A percentile compares a stretch with the other conserved stretches of the same genome.
Conservation (phyloP, 1,140 invertebrate species). For the Drosophila triauraria region DNA sequence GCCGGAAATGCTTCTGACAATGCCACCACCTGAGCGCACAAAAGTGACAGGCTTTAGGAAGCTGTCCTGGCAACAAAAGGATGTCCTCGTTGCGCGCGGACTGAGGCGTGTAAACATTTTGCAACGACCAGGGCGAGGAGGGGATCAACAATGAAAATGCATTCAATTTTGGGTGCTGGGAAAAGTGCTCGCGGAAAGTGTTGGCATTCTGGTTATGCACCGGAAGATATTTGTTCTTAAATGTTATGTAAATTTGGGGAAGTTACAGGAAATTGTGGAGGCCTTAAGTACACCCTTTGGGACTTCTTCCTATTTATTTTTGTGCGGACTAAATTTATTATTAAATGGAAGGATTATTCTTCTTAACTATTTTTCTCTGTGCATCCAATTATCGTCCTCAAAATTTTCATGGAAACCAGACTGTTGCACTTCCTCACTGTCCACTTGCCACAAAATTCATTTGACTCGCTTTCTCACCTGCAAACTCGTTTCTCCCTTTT, state of each 20-base stretch:
- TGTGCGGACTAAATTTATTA: background rate
- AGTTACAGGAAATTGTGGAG: background rate
- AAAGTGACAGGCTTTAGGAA: conserved; percentile 11
- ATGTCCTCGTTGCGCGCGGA: conserved; percentile 53
- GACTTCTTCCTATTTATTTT: background rate
- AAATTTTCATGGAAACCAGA: background rate
- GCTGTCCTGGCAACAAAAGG: conserved; percentile 57
- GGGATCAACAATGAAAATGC: conserved; percentile 52
- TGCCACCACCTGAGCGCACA: conserved; percentile 34
- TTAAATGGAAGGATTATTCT: fast-evolving
- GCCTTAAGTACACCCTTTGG: background rate
- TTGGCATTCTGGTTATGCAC: conserved; percentile 6
- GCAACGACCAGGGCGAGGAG: conserved; percentile 26
- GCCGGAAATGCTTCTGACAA: conserved; percentile 41
- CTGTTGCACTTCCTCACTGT: conserved; percentile 14
- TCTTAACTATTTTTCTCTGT: background rate
- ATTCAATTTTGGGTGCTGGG: conserved; percentile 38
- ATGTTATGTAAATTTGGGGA: background rate
- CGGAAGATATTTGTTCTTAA: background rate
- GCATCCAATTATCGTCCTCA: conserved; percentile 7
- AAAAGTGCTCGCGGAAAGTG: conserved; percentile 12
- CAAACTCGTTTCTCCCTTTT: conserved; percentile 1
- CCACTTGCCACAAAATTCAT: conserved; percentile 11
- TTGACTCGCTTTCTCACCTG: conserved; percentile 5
- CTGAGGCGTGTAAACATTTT: conserved; percentile 61